Conservation (phyloP, 2,888 invertebrate genomes). For the Molanna angustata region DNA sequence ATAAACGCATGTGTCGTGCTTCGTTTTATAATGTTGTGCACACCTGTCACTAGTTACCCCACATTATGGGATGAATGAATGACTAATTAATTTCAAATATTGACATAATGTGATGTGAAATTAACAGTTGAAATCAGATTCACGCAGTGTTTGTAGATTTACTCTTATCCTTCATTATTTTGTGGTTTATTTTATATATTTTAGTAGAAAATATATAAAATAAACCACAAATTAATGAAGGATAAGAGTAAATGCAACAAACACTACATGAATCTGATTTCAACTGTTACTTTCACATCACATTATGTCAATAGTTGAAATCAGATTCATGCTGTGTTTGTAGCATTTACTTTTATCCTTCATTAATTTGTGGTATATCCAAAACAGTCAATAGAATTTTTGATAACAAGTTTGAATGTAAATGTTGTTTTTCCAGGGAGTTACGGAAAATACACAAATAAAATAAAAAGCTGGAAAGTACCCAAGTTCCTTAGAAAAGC, state of each 20-base stretch:
- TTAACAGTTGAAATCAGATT: background rate
- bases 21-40: too few species aligned
- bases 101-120: background rate
- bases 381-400: background rate
- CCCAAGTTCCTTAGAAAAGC: constrained; percentile 65
- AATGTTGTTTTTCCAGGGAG: constrained; percentile 45
- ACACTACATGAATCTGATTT: too few species aligned
- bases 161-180: background rate
- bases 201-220: too few species aligned
- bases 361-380: constrained; percentile 7
- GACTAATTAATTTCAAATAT: background rate
- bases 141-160: constrained; percentile 23
- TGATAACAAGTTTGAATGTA: constrained; percentile 10
- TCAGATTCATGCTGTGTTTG: constrained; percentile 13
- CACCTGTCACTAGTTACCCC: too few species aligned
- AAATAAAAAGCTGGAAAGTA: constrained; percentile 66
- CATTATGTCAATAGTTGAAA: too few species aligned
- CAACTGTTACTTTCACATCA: background rate
- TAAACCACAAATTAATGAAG: too few species aligned
- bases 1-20: too few species aligned
- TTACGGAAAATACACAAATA: constrained; percentile 57
- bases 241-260: too few species aligned
- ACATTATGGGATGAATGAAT: too few species aligned
- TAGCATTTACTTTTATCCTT: constrained; percentile 15
- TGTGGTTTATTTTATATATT: constrained; percentile 5